Conservation (phyloP, 2,888 invertebrate genomes). For the Cordilura impudica region DNA sequence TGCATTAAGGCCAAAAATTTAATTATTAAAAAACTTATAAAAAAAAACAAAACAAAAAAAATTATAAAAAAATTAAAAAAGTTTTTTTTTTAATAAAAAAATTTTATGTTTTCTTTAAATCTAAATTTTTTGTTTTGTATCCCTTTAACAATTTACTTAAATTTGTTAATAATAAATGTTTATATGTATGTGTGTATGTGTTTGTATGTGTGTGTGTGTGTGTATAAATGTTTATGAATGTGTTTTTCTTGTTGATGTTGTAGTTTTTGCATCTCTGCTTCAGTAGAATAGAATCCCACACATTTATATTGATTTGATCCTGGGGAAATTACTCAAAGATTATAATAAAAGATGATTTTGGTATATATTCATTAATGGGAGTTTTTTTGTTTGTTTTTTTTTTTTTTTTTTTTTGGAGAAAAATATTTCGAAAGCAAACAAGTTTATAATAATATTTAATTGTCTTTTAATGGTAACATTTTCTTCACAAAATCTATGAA, state of each 20-base stretch:
- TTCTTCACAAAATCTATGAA: no score
- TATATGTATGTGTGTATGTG: slow-evolving; percentile 29
- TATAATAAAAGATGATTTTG: not conserved
- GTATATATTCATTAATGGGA: no score
- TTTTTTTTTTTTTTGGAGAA: no score
- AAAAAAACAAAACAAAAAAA: slow-evolving; percentile 38
- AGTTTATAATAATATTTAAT: no score
- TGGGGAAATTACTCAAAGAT: not conserved
- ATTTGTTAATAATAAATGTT: slow-evolving; percentile 50
- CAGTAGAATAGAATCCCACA: not conserved
- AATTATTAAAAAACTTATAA: slow-evolving; percentile 66
- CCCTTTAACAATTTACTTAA: slow-evolving; percentile 58
- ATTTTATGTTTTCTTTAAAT: slow-evolving; percentile 38
- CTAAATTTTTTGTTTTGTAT: slow-evolving; percentile 60
- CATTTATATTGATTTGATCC: not conserved
- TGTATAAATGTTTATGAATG: not conserved
- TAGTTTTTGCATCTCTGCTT: not conserved
- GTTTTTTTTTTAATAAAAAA: slow-evolving; percentile 45
- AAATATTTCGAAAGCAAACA: no score
- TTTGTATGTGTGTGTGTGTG: slow-evolving; percentile 16
- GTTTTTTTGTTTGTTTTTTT: no score
- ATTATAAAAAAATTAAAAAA: slow-evolving; percentile 43
- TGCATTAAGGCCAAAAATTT: slow-evolving; percentile 73
- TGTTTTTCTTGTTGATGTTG: not conserved
- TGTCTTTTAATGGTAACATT: no score